Conservation (phyloP, 2,113 vertebrate species). For the Malurus elegans region DNA sequence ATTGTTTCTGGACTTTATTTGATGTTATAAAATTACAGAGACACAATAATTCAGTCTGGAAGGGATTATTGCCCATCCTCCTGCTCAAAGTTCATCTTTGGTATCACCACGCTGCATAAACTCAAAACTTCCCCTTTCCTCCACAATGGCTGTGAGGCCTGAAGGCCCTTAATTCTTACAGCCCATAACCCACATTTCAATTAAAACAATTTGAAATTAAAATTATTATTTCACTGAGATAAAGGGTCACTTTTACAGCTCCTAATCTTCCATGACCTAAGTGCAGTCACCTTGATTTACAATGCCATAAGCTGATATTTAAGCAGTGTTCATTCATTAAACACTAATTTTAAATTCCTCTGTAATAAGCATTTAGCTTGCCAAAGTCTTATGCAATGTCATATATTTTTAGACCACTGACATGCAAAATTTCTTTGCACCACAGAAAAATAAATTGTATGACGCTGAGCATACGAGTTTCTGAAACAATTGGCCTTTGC, state of each 20-base stretch:
- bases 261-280: slow-evolving; percentile 10
- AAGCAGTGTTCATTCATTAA: slow-evolving; percentile 48
- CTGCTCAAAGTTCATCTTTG: background rate
- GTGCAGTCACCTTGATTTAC: slow-evolving; percentile 36
- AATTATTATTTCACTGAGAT: slow-evolving; percentile 10
- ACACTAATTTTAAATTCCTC: slow-evolving; percentile 27
- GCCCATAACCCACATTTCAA: background rate
- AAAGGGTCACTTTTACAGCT: slow-evolving; percentile 23
- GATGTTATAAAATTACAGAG: background rate
- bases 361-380: slow-evolving; percentile 46
- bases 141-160: background rate
- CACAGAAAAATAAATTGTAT: background rate
- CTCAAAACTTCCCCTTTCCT: background rate
- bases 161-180: background rate
- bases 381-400: slow-evolving; percentile 20
- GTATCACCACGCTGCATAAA: background rate
- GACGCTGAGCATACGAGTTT: background rate
- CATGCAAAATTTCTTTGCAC: background rate
- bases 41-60: background rate
- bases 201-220: slow-evolving; percentile 22
- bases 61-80: background rate
- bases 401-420: slow-evolving; percentile 34
- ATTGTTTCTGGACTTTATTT: background rate
- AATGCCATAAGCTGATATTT: slow-evolving; percentile 4
- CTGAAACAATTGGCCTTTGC: background rate